phyloP scores from a whole-genome alignment of 64 coral and sea anemone genomes.

The Pachyseris speciosa region DNA sequence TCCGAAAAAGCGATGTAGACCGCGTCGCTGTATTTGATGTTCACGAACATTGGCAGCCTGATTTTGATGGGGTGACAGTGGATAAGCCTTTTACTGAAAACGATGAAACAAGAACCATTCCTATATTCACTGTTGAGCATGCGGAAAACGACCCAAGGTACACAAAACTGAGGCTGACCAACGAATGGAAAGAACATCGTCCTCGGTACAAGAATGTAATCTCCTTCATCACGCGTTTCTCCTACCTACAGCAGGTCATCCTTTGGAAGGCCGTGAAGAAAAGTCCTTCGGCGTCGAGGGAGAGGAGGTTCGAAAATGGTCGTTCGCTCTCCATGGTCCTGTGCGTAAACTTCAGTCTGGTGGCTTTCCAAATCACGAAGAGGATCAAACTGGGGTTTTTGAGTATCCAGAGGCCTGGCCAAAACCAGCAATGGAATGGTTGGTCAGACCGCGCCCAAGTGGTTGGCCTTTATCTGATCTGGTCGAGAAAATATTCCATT shows the following conservation, averaged over 20 bases:
- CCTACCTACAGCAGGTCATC: conserved; percentile 6
- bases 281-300: not conserved
- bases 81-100: conserved; percentile 1
- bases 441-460: conserved; percentile 53
- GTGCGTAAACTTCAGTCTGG: conserved; percentile 46
- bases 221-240: conserved; percentile 54
- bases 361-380: not conserved
- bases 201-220: conserved; percentile 55
- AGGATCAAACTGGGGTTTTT: conserved; percentile 57
- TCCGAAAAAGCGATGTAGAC: conserved; percentile 26
- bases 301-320: not conserved
- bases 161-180: conserved; percentile 59
- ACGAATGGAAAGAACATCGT: conserved; percentile 62
- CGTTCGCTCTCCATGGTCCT: conserved; percentile 67
- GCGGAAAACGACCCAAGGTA: conserved; percentile 71
- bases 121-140: conserved; percentile 79
- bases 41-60: conserved; percentile 57
- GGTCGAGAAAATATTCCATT: conserved; percentile 60
- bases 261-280: not conserved
- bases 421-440: conserved; percentile 86
- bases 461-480: conserved; percentile 81
- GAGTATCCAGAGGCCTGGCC: conserved; percentile 80
- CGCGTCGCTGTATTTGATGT: not conserved
- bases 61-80: conserved; percentile 43
- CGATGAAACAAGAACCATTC: conserved; percentile 15